Evolutionary conservation across 1,140 invertebrate species (phyloP).

Genomic region (Macrotrachela quadricornifera): DNA sequence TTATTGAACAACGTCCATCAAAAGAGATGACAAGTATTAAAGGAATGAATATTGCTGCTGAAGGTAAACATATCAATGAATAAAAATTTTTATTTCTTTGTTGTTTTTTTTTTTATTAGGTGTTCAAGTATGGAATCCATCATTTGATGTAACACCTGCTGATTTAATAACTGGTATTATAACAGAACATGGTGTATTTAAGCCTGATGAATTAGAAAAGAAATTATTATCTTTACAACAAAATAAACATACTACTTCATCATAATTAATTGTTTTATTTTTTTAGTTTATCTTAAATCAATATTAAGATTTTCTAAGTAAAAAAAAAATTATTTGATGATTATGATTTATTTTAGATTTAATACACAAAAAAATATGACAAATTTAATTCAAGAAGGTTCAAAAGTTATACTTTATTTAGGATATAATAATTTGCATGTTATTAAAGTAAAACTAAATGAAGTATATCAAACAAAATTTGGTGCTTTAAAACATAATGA

Average conservation of each 20-base stretch:
- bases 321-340: no score
- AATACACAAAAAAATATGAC: no score
- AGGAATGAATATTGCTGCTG: conserved; percentile 56
- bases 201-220: conserved; percentile 31
- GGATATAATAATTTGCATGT: conserved; percentile 3
- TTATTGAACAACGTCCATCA: conserved; percentile 73
- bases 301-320: no score
- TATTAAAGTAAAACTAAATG: not conserved
- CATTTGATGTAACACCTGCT: conserved; percentile 93
- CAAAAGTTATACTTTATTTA: conserved; percentile 1
- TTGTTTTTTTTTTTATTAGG: conserved; percentile 33
- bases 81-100: not conserved
- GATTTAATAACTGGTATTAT: conserved; percentile 77
- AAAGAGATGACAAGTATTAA: conserved; percentile 70
- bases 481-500: conserved; percentile 5
- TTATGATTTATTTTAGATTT: no score
- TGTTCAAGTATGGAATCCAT: conserved; percentile 88
- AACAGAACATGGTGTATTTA: conserved; percentile 70
- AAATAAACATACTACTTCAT: no score
- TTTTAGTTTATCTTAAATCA: no score
- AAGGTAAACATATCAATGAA: conserved; percentile 30
- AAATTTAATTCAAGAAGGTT: conserved; percentile 1
- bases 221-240: no score
- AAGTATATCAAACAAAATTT: conserved; percentile 3
- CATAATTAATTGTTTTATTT: no score